Conservation (phyloP, 2,888 invertebrate species). For the Malacosoma neustria region DNA sequence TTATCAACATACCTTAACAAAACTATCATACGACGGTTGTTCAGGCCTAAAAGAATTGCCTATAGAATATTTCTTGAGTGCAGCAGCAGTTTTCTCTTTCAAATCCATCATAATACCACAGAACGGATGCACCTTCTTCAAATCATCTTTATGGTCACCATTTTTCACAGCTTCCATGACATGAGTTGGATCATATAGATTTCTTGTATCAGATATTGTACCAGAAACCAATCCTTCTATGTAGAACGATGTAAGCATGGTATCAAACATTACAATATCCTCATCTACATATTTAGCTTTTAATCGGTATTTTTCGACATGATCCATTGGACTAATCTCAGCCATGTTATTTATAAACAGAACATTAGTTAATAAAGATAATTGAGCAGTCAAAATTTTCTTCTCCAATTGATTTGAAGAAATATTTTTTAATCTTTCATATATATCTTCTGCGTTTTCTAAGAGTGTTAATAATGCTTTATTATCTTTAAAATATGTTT, state of each 20-base stretch:
- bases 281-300: constrained; percentile 81
- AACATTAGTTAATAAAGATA: constrained; percentile 64
- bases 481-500: constrained; percentile 24
- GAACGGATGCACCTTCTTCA: constrained; percentile 60
- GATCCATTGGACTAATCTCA: constrained; percentile 85
- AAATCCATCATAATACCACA: constrained; percentile 48
- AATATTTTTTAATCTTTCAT: not conserved
- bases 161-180: constrained; percentile 27
- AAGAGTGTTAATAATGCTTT: not conserved
- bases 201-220: constrained; percentile 36
- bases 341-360: constrained; percentile 74
- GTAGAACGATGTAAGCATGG: constrained; percentile 73
- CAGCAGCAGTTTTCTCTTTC: constrained; percentile 44
- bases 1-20: constrained; percentile 71
- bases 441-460: not conserved
- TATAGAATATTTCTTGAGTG: constrained; percentile 57
- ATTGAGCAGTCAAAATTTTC: constrained; percentile 35
- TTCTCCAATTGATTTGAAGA: constrained; percentile 1
- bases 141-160: constrained; percentile 22
- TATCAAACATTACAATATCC: constrained; percentile 77
- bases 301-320: constrained; percentile 84
- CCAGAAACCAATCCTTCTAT: constrained; percentile 59
- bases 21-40: constrained; percentile 59
- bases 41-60: constrained; percentile 73
- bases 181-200: constrained; percentile 35